Base-by-base conservation (phyloP, 2,797 vertebrate species). In the Huso huso region DNA sequence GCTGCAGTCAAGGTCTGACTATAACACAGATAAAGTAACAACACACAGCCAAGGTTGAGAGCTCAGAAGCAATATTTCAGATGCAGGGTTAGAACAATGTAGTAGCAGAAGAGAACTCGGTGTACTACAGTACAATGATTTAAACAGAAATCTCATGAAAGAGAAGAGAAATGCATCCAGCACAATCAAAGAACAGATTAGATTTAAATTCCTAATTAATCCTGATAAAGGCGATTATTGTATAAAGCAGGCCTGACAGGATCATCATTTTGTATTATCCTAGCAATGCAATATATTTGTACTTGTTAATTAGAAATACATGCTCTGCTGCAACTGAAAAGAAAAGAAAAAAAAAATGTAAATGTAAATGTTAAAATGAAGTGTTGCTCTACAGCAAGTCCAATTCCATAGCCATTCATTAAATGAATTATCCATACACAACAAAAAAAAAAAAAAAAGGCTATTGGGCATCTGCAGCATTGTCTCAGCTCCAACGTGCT, bases 231-330 rank as follows among this genome's bases (percentile, higher is more conserved):
- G 23, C 23, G 65, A 70, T 70, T 63, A 70, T 15, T 10, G 48
- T 15, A 59, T 59, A 70, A 70, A 66, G 64, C 69, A 62, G 61
- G 53, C 69, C 59, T 66, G 65, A 66, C 64, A 70, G 63, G 69
- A 66, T 66, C 61, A 65, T 62, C 65, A 62, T 65, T 61, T 59
- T n/a, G 57, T 50, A 58, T 64, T 62, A 61, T 52, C 65, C 64
- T 48, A 61, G 51, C 10, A 23, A 6, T 58, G 55, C 13, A 58
- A 58, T 58, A 13, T 5, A 58, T 6, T 12, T 13, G 15, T 51
- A 63, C n/a, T 37, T n/a, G 23, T 51, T 69, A 69, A 69, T 57
- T 51, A 66, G 68, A 48, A 53, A 9, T 13, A 10, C 10, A 49
- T 10, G 18, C 60, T 55, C 51, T 23, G 68, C 51, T 37, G 58